phyloP scores from a whole-genome alignment of 1,140 invertebrate species.

The Nephotettix cincticeps region DNA sequence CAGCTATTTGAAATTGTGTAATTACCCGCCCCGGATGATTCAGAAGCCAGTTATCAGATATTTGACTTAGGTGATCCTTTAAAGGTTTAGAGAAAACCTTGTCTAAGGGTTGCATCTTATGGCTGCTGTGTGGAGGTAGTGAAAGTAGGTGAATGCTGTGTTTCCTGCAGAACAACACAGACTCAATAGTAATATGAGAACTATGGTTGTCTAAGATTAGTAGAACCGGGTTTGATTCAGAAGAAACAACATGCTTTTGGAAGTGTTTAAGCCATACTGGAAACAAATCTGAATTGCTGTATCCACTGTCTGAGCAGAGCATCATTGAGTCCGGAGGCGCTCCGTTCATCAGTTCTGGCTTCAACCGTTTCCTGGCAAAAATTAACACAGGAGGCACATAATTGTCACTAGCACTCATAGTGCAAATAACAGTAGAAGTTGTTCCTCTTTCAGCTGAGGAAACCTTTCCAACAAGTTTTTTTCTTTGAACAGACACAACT shows the following conservation, averaged over 20 bases:
- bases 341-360: conserved; percentile 36
- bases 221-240: conserved; percentile 30
- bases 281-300: conserved; percentile 42
- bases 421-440: conserved; percentile 39
- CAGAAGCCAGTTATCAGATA: not conserved
- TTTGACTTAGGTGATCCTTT: conserved; percentile 1
- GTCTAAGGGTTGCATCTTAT: conserved; percentile 47
- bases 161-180: conserved; percentile 41
- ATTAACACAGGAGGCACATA: conserved; percentile 47
- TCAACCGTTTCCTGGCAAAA: conserved; percentile 41
- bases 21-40: conserved; percentile 40
- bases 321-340: conserved; percentile 43
- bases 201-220: conserved; percentile 45
- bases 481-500: conserved; percentile 29
- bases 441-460: conserved; percentile 41
- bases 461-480: conserved; percentile 32
- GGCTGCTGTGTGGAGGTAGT: conserved; percentile 46
- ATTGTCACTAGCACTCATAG: conserved; percentile 40
- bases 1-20: conserved; percentile 39
- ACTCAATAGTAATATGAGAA: conserved; percentile 40
- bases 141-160: conserved; percentile 45
- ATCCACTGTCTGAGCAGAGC: conserved; percentile 43
- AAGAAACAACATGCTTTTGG: conserved; percentile 8
- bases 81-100: conserved; percentile 2
- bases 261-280: conserved; percentile 37